Conservation (phyloP, 2,797 vertebrate genomes). For the Pseudomugil gertrudae region DNA sequence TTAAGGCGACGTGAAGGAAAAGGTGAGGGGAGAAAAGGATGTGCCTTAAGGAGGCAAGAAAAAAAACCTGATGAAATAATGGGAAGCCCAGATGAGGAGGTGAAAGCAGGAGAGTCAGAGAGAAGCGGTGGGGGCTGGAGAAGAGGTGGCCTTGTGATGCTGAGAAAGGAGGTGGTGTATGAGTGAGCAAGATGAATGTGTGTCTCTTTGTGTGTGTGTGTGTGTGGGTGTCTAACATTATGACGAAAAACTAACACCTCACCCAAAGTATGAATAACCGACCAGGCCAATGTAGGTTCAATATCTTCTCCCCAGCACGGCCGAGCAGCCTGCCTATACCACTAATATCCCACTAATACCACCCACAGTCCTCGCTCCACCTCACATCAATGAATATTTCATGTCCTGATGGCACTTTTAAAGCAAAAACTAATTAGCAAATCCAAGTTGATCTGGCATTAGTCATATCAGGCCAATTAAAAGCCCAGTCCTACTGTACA, state of each 20-base stretch:
- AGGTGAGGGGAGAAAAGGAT: constrained; percentile 55
- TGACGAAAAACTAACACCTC: constrained; percentile 77
- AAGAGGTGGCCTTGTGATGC: constrained; percentile 67
- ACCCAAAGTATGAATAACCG: constrained; percentile 77
- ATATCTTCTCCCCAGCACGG: constrained; percentile 65
- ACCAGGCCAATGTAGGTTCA: constrained; percentile 75
- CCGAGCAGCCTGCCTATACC: constrained; percentile 69
- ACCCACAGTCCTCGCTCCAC: constrained; percentile 79
- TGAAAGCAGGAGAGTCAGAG: constrained; percentile 32
- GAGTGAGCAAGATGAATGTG: constrained; percentile 36
- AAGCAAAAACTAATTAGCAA: constrained; percentile 85
- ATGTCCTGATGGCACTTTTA: constrained; percentile 85
- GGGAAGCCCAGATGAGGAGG: constrained; percentile 33
- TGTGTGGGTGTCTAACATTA: constrained; percentile 72
- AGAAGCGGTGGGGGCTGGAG: constrained; percentile 54
- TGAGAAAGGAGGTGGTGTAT: constrained; percentile 67
- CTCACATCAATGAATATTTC: constrained; percentile 85
- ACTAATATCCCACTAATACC: constrained; percentile 82
- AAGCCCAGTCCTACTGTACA: constrained; percentile 81
- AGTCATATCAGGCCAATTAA: constrained; percentile 86
- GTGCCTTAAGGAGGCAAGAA: constrained; percentile 41
- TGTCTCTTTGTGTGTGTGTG: constrained; percentile 28
- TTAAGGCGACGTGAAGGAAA: constrained; percentile 39
- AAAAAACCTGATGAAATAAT: constrained; percentile 53
- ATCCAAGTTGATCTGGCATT: constrained; percentile 87